Conservation (phyloP, 2,113 vertebrate species). For the Odontophorus gujanensis region DNA sequence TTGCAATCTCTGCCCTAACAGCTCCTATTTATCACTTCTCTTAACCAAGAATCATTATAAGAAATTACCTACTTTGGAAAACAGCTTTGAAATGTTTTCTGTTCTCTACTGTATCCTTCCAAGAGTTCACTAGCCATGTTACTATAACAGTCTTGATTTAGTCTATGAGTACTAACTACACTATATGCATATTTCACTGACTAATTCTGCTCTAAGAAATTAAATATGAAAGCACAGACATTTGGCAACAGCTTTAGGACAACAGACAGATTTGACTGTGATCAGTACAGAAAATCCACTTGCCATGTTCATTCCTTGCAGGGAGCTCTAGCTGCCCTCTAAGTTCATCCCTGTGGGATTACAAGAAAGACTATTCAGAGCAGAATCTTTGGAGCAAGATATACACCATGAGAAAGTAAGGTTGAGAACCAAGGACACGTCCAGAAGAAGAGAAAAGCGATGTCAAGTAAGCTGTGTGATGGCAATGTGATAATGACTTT, state of each 20-base stretch:
- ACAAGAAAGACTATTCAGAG: too few species aligned
- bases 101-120: background rate
- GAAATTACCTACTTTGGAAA: background rate
- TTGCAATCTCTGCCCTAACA: background rate
- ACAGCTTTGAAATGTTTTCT: background rate
- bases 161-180: background rate
- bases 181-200: background rate
- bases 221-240: background rate
- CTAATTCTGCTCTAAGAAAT: background rate
- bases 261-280: background rate
- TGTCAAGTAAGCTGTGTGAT: too few species aligned
- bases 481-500: too few species aligned
- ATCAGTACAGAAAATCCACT: background rate
- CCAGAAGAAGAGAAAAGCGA: too few species aligned
- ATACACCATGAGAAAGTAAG: too few species aligned
- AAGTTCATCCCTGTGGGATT: background rate
- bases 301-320: background rate
- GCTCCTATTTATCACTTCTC: background rate
- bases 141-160: background rate
- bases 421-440: too few species aligned
- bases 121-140: background rate
- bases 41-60: background rate
- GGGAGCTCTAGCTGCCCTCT: background rate
- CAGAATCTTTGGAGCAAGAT: too few species aligned
- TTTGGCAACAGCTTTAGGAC: background rate